Percentiles rank a stretch among this genome's conserved stretches.
Conservation (phyloP, 2,113 vertebrate genomes). For the Macquaria australasica region DNA sequence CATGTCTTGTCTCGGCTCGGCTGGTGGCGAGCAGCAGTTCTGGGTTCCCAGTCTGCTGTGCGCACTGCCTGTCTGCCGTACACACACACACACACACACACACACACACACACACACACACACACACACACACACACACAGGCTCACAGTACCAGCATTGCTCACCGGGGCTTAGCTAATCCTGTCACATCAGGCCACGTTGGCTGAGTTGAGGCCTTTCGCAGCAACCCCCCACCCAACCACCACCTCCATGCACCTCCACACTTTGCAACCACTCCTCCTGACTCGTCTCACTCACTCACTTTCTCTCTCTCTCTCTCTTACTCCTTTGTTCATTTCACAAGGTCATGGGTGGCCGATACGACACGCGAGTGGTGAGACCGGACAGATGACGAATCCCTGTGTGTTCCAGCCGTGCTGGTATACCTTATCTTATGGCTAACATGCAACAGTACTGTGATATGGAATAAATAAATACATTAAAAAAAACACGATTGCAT, state of each 20-base stretch:
- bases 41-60: slow-evolving; percentile 72
- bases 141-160: slow-evolving; percentile 79
- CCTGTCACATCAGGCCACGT: slow-evolving; percentile 85
- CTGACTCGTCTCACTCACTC: slow-evolving; percentile 57
- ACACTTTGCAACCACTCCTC: slow-evolving; percentile 59
- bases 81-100: slow-evolving; percentile 45
- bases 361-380: slow-evolving; percentile 51
- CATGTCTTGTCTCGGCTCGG: slow-evolving; percentile 79
- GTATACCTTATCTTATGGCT: slow-evolving; percentile 34
- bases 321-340: slow-evolving; percentile 70
- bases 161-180: slow-evolving; percentile 87
- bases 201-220: slow-evolving; percentile 80
- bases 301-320: slow-evolving; percentile 32
- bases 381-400: slow-evolving; percentile 59
- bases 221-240: slow-evolving; percentile 25
- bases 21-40: slow-evolving; percentile 82
- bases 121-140: too few relatives aligned
- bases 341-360: slow-evolving; percentile 73
- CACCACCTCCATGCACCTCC: slow-evolving; percentile 63
- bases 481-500: neutral
- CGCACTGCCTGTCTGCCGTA: slow-evolving; percentile 52
- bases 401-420: slow-evolving; percentile 36
- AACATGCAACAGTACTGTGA: slow-evolving; percentile 9
- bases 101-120: slow-evolving; percentile 47
- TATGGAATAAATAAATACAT: slow-evolving; percentile 10